Base-by-base conservation (phyloP, 2,113 vertebrate genomes). In the Fulica atra region DNA sequence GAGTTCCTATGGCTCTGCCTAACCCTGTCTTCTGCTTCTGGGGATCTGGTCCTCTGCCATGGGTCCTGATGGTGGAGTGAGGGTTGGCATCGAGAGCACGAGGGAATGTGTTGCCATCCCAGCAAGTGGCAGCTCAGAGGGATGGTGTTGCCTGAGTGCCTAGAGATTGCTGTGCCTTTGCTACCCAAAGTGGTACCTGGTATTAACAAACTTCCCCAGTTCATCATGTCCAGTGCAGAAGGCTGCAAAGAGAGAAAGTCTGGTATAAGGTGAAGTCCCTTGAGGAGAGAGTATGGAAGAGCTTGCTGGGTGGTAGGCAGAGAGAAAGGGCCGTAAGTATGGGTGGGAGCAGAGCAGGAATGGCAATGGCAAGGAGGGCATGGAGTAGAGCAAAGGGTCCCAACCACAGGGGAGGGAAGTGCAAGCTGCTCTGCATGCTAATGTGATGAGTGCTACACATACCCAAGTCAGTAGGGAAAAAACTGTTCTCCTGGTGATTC, bases 151-250 rank as follows among this genome's bases (percentile, higher is more conserved):
- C 11, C 13, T 50, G 31, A 24, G 7, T 64, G 13, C 44, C 8
- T 16, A 65, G 63, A 28, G 42, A 29, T 74, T 48, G 23, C 36
- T 80, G 44, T 60, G 40, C 16, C 44, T 16, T 81, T 1, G 5
- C 59, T 73, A n/a, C 18, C 61, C 11, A 1, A 50, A 69, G 69
- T 13, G 28, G 31, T 28, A 64, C 20, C 38, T 60, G 38, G 18
- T 0, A 1, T 28, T 28, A 25, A 46, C 44, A 83, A 92, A 61
- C 3, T 4, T 28, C 18, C 15, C 10, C 1, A 0, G 2, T 59
- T 73, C 1, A 11, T 26, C 15, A 56, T 72, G 40, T 14, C 23
- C 35, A 13, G 36, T 38, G 40, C 29, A 25, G 46, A 61, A 53
- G 38, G 50, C 68, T 86, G 68, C 3, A 7, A 38, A 13, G 38